These are phyloP conservation scores for Syngnathus acus DNA, from an alignment of 2,797 vertebrate genomes.

Conservation along the genomic window DNA sequence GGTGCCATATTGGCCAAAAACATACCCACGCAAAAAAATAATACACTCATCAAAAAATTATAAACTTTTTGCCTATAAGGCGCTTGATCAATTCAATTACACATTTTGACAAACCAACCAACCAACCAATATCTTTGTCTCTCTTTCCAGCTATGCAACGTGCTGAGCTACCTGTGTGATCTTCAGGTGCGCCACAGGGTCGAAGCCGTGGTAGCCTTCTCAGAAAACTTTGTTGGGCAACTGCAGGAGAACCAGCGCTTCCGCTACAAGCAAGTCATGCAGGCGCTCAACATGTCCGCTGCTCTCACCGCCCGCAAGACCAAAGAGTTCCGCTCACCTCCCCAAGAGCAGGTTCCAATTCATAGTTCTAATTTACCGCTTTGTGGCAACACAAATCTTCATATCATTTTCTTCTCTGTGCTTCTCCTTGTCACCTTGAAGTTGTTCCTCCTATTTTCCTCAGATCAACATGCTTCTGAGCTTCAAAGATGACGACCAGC, in stretches of 20 bases:
- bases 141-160: conserved; percentile 78
- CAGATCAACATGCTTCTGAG: conserved; percentile 92
- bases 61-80: neutral
- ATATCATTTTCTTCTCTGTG: neutral
- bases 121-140: conserved; percentile 6
- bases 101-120: neutral
- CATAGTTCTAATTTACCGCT: neutral
- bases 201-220: conserved; percentile 87
- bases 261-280: conserved; percentile 91
- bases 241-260: conserved; percentile 91
- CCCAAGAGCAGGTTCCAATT: conserved; percentile 82
- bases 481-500: conserved; percentile 81
- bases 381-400: neutral
- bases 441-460: neutral
- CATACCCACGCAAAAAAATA: neutral
- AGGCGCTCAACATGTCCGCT: conserved; percentile 93
- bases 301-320: conserved; percentile 90
- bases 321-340: conserved; percentile 89
- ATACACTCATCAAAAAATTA: neutral
- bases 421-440: neutral
- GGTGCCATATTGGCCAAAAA: no score
- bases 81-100: neutral
- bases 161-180: conserved; percentile 88
- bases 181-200: conserved; percentile 86
- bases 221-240: conserved; percentile 79